Conservation (phyloP, 2,797 vertebrate genomes). For the Sebastes iracundus region DNA sequence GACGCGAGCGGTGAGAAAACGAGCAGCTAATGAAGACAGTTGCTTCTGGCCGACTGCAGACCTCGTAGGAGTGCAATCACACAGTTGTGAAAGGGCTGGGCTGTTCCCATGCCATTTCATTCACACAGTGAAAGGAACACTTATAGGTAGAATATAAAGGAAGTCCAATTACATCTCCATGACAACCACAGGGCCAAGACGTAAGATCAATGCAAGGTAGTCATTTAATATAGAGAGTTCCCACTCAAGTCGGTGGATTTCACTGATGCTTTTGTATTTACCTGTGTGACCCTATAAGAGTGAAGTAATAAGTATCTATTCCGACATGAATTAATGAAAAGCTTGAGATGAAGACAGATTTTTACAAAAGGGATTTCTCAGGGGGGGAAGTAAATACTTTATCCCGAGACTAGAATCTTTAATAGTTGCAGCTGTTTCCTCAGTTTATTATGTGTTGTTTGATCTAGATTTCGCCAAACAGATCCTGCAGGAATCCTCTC, state of each 20-base stretch:
- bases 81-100: constrained; percentile 62
- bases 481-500: background rate
- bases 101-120: constrained; percentile 67
- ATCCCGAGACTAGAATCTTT: background rate
- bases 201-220: constrained; percentile 41
- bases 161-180: constrained; percentile 72
- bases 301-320: constrained; percentile 2
- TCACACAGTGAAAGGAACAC: constrained; percentile 61
- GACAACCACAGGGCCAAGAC: constrained; percentile 61
- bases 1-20: constrained; percentile 5
- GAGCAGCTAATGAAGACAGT: constrained; percentile 50
- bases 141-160: constrained; percentile 68
- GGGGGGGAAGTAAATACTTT: background rate
- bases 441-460: background rate
- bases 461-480: background rate
- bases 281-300: background rate
- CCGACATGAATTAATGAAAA: constrained; percentile 2
- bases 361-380: background rate
- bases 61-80: constrained; percentile 58
- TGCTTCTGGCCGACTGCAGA: constrained; percentile 51
- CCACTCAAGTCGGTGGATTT: constrained; percentile 24
- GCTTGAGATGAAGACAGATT: background rate
- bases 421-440: background rate
- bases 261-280: constrained; percentile 20
- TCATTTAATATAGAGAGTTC: constrained; percentile 52